phyloP scores from a whole-genome alignment of 1,140 invertebrate genomes.

The Caenorhabditis tropicalis region DNA sequence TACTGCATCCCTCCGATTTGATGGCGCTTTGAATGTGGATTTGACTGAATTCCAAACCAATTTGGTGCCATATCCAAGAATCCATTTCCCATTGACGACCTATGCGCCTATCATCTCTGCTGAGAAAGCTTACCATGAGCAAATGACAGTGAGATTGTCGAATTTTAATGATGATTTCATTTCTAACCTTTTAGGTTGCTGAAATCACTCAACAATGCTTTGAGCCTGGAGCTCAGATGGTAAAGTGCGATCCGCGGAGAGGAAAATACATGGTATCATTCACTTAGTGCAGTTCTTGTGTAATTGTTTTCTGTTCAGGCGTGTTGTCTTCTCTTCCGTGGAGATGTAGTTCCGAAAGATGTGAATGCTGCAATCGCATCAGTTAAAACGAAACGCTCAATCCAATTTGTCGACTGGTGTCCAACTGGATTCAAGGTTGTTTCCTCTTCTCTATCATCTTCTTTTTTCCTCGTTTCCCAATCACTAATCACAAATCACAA shows the following conservation, averaged over 20 bases:
- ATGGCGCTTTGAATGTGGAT: constrained; percentile 61
- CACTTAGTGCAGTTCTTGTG: not conserved
- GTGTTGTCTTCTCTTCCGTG: constrained; percentile 74
- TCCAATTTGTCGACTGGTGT: constrained; percentile 75
- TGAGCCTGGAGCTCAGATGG: constrained; percentile 70
- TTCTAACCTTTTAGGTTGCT: not conserved
- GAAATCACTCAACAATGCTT: constrained; percentile 71
- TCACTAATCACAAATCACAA: constrained; percentile 21
- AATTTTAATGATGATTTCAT: not conserved
- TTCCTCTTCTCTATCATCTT: not conserved
- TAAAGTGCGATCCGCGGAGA: constrained; percentile 67
- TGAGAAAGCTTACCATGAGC: constrained; percentile 73
- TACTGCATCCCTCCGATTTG: constrained; percentile 67
- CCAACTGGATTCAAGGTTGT: constrained; percentile 73
- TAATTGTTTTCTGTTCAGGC: constrained; percentile 54
- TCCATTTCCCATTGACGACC: constrained; percentile 80
- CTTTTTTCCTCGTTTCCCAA: not conserved
- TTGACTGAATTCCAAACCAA: constrained; percentile 71
- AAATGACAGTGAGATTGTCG: constrained; percentile 70
- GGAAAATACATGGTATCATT: constrained; percentile 59
- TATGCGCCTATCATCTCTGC: constrained; percentile 66
- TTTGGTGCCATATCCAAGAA: constrained; percentile 78
- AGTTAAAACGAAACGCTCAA: constrained; percentile 73
- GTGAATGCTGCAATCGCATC: constrained; percentile 73
- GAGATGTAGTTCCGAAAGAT: constrained; percentile 75